Evolutionary conservation across 2,888 invertebrate species (phyloP).

Genomic region (Catocala sponsa): DNA sequence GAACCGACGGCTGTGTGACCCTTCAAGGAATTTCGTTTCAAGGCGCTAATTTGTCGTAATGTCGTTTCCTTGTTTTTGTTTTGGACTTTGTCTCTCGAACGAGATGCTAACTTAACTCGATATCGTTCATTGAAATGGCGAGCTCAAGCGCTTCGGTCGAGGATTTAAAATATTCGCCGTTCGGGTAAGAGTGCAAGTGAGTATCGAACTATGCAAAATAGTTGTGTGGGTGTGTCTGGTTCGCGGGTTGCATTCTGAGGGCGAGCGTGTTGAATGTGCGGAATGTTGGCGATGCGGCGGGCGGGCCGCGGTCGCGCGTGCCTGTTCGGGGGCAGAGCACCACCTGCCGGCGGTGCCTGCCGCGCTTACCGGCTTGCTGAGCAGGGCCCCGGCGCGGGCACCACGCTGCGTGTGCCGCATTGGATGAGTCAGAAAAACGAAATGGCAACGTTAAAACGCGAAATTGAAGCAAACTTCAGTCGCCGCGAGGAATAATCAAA

Average conservation of each 20-base stretch:
- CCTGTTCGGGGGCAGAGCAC: slow-evolving; percentile 43
- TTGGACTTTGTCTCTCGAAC: slow-evolving; percentile 45
- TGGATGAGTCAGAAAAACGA: slow-evolving; percentile 86
- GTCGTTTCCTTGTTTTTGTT: slow-evolving; percentile 62
- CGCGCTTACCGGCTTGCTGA: slow-evolving; percentile 72
- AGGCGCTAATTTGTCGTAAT: slow-evolving; percentile 66
- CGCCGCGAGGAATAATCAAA: slow-evolving; percentile 56
- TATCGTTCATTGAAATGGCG: slow-evolving; percentile 32
- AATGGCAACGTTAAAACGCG: slow-evolving; percentile 70
- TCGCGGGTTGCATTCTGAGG: slow-evolving; percentile 81
- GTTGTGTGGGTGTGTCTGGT: slow-evolving; percentile 75
- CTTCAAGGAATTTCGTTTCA: slow-evolving; percentile 71
- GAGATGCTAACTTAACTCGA: slow-evolving; percentile 44
- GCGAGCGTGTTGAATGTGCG: slow-evolving; percentile 78
- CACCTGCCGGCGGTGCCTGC: slow-evolving; percentile 19
- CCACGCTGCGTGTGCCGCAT: slow-evolving; percentile 79
- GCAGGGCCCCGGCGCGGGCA: slow-evolving; percentile 71
- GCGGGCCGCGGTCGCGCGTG: slow-evolving; percentile 67
- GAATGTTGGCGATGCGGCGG: slow-evolving; percentile 75
- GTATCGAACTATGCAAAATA: slow-evolving; percentile 76
- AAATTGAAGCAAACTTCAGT: slow-evolving; percentile 48
- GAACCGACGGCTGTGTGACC: slow-evolving; percentile 71
- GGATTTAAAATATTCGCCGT: slow-evolving; percentile 24
- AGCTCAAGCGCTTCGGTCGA: slow-evolving; percentile 21
- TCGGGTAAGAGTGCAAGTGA: slow-evolving; percentile 57